phyloP scores from a whole-genome alignment of 2,113 vertebrate species.

The Eudyptes chrysolophus region DNA sequence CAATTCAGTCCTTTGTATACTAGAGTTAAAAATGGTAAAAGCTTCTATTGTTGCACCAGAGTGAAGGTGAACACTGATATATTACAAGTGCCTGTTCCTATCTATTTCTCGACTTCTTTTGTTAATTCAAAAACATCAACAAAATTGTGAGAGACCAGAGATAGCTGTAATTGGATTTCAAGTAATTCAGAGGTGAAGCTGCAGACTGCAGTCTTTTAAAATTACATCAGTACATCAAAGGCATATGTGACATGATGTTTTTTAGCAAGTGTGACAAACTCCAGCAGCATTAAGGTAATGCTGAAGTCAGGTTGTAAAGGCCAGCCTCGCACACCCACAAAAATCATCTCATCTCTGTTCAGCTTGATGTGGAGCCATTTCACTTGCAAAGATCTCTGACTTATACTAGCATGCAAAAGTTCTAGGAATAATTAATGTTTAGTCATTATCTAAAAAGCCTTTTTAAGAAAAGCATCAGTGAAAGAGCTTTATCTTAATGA shows the following conservation, averaged over 20 bases:
- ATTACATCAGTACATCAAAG: slow-evolving; percentile 55
- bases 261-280: slow-evolving; percentile 39
- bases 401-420: background rate
- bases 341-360: slow-evolving; percentile 15
- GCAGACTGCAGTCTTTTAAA: slow-evolving; percentile 61
- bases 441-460: slow-evolving; percentile 26
- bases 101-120: slow-evolving; percentile 53
- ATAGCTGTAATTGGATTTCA: slow-evolving; percentile 60
- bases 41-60: slow-evolving; percentile 38
- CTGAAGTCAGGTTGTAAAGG: slow-evolving; percentile 22
- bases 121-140: slow-evolving; percentile 68
- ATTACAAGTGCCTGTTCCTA: slow-evolving; percentile 49
- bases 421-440: slow-evolving; percentile 52
- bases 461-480: slow-evolving; percentile 47
- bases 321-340: background rate
- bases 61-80: slow-evolving; percentile 15
- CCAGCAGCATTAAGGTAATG: slow-evolving; percentile 18
- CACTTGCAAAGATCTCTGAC: slow-evolving; percentile 20
- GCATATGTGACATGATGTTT: slow-evolving; percentile 27
- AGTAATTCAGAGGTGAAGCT: slow-evolving; percentile 57
- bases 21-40: slow-evolving; percentile 30
- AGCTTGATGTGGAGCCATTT: background rate
- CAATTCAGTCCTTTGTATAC: slow-evolving; percentile 23
- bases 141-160: slow-evolving; percentile 45
- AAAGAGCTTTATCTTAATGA: slow-evolving; percentile 34